phyloP scores from a whole-genome alignment of 2,888 invertebrate species.

The Eupeodes latifasciatus region DNA sequence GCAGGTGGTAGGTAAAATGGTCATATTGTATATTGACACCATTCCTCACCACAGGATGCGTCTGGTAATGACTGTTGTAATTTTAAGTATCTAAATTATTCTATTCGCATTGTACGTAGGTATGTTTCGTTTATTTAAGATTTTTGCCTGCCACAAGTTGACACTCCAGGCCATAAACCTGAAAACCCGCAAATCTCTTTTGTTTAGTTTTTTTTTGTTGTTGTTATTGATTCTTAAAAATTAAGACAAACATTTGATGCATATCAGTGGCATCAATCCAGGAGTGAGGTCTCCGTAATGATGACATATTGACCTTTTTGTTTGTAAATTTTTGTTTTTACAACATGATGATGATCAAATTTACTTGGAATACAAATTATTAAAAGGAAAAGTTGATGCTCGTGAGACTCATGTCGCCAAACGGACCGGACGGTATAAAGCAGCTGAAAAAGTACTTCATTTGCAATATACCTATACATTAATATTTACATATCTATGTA shows the following conservation, averaged over 20 bases:
- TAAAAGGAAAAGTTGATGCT: background rate
- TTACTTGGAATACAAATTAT: conserved; percentile 18
- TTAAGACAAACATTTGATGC: conserved; percentile 60
- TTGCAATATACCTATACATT: conserved; percentile 6
- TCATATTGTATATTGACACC: conserved; percentile 66
- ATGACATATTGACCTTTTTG: conserved; percentile 68
- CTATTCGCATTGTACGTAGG: conserved; percentile 47
- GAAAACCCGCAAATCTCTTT: conserved; percentile 53
- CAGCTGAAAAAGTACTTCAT: conserved; percentile 32
- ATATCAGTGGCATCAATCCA: conserved; percentile 55
- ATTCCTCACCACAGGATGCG: conserved; percentile 73
- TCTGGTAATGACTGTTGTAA: conserved; percentile 72
- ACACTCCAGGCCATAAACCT: conserved; percentile 42
- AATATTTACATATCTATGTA: background rate
- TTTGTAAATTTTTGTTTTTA: conserved; percentile 17
- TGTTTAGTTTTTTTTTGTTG: background rate
- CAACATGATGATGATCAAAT: conserved; percentile 8
- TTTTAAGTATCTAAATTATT: conserved; percentile 72
- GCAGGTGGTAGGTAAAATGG: conserved; percentile 65
- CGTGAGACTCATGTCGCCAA: background rate
- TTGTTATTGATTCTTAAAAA: conserved; percentile 37
- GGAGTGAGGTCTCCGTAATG: conserved; percentile 50
- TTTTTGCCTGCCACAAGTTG: conserved; percentile 55
- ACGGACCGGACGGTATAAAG: background rate
- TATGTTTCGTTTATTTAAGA: background rate